Conservation (phyloP, 2,113 vertebrate species). For the Calypte anna region DNA sequence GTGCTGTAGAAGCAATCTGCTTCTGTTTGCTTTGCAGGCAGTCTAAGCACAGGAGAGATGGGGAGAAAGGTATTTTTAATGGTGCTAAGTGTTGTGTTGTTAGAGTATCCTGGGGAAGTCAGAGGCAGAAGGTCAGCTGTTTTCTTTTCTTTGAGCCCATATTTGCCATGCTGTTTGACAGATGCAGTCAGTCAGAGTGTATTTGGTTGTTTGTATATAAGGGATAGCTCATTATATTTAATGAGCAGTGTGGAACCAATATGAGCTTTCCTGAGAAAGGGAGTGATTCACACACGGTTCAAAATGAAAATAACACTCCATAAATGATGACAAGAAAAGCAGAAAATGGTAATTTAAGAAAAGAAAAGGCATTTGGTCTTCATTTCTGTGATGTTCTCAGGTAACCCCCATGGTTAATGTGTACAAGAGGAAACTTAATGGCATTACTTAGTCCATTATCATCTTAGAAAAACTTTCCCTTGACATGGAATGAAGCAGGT, state of each 20-base stretch:
- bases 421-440: not conserved
- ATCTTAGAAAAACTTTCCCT: not conserved
- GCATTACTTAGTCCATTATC: not conserved
- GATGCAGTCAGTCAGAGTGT: constrained; percentile 2
- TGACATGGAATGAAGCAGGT: not conserved
- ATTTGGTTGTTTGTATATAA: constrained; percentile 5
- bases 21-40: not conserved
- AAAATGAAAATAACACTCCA: not conserved
- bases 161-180: not conserved
- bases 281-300: not conserved
- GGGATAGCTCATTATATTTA: constrained; percentile 61
- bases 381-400: not conserved
- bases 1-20: not conserved
- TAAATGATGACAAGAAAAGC: not conserved
- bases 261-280: not conserved
- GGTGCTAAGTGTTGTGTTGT: not conserved
- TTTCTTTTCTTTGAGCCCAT: not conserved
- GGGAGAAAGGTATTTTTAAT: not conserved
- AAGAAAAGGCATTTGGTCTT: not conserved
- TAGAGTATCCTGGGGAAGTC: not conserved
- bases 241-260: constrained; percentile 35
- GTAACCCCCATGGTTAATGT: not conserved
- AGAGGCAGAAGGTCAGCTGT: not conserved
- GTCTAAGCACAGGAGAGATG: not conserved
- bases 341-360: not conserved